Conservation (phyloP, 2,113 vertebrate genomes). For the Menura novaehollandiae region DNA sequence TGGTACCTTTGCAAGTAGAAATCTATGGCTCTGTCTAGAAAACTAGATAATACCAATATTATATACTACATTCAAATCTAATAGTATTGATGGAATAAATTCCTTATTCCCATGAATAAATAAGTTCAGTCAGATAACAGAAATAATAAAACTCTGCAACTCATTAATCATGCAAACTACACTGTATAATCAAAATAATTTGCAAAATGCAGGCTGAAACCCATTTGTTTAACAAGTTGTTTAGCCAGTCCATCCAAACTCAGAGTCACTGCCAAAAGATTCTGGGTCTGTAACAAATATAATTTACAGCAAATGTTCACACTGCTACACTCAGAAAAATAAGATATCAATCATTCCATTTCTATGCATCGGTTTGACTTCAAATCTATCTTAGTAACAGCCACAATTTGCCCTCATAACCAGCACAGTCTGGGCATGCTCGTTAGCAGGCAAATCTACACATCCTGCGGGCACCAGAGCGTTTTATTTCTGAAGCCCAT, state of each 20-base stretch:
- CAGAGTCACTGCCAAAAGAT: background rate
- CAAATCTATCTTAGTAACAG: background rate
- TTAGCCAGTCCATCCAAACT: conserved; percentile 13
- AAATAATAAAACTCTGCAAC: background rate
- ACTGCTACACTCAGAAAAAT: background rate
- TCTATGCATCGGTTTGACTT: background rate
- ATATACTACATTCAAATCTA: background rate
- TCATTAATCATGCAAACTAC: background rate
- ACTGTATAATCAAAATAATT: conserved; percentile 7
- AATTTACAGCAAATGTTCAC: conserved; percentile 23
- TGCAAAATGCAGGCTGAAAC: background rate
- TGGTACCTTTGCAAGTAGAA: background rate
- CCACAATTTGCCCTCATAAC: background rate
- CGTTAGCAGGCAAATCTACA: background rate
- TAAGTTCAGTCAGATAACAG: background rate
- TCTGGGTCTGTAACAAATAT: conserved; percentile 3
- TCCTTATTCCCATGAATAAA: background rate
- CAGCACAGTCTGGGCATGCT: background rate
- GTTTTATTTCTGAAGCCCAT: rapidly evolving
- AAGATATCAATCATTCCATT: background rate
- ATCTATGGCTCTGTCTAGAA: background rate
- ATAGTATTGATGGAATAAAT: background rate
- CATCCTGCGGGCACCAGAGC: rapidly evolving
- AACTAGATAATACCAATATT: background rate
- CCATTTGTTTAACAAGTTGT: background rate